Evolutionary conservation across 2,113 vertebrate genomes (phyloP), one percentile per base, ranked within the genome.

Genomic region (Mus spicilegus): DNA sequence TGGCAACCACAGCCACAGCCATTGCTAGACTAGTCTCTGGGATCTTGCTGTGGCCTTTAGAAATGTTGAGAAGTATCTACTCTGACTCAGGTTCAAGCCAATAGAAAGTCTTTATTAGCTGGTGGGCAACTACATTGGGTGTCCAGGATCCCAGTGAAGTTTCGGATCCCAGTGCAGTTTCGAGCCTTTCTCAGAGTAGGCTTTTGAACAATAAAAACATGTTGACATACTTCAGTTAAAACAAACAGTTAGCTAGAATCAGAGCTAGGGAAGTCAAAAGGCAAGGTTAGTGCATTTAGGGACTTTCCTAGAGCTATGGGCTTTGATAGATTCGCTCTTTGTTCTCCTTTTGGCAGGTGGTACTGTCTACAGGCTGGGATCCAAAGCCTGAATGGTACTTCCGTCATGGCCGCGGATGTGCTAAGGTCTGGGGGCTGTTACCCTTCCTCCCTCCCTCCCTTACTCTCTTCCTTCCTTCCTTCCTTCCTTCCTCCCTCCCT

Each of bases 391-490:
- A 84, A 42, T 42, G n/a, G n/a, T 61, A 28, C 56, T 17, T 82
- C 81, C 81, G 30, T 82, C 8, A 30, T 63, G n/a, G n/a, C 7
- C 7, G 30, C 1, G 4, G 58, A 63, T 84, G 81, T 63, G 24
- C 58, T 84, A 63, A 84, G 56, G 13, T 63, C 12, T 10, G 13
- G 58, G 14, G 7, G 13, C 13, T 14, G 63, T n/a, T 42, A 63
- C 42, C 24, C 36, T 19, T n/a, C 1, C 10, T 2, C 36, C 11
- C 30, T 7, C 33, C 4, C 49, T 91, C 90, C 93, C 10, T 5
- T 3, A 65, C 46, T 4, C 5, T 30, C 26, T 4, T 9, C 7
- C 14, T 9, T 17, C 30, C 8, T 5, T 54, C 49, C 4, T 3
- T 80, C 30, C 16, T 4, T 33, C 14, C 28, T 30, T 46, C 22